These are phyloP conservation scores for Heliconius sara DNA, from an alignment of 2,888 invertebrate species.

Conservation along the genomic window DNA sequence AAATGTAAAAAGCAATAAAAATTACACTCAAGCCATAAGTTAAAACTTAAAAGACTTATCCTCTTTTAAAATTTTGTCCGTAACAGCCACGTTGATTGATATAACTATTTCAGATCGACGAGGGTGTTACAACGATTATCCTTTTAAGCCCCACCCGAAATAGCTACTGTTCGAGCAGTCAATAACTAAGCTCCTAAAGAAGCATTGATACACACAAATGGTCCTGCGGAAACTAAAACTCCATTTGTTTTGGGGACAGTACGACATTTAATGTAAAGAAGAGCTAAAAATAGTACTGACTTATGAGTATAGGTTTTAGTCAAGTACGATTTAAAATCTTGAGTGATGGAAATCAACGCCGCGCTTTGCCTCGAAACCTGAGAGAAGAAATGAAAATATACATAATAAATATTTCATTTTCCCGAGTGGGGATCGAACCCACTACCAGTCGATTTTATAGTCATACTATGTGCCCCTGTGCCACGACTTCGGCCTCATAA, in stretches of 20 bases:
- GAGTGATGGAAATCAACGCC: too few species aligned
- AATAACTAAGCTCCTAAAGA: constrained; percentile 48
- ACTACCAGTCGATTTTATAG: too few species aligned
- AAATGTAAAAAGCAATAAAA: not conserved
- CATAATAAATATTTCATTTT: too few species aligned
- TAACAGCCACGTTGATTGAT: constrained; percentile 42
- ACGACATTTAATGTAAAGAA: constrained; percentile 30
- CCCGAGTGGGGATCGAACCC: too few species aligned
- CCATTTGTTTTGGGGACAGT: constrained; percentile 32
- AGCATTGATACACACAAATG: constrained; percentile 72
- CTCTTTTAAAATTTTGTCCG: constrained; percentile 35
- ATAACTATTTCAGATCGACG: constrained; percentile 44
- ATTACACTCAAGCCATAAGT: constrained; percentile 23
- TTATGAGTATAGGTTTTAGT: not conserved
- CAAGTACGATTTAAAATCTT: not conserved
- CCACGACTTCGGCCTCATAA: too few species aligned
- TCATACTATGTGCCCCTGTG: too few species aligned
- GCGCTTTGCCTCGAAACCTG: too few species aligned
- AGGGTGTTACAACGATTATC: constrained; percentile 48
- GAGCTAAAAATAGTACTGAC: not conserved
- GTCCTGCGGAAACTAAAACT: constrained; percentile 53
- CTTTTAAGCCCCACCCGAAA: constrained; percentile 47
- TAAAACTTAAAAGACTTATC: constrained; percentile 32
- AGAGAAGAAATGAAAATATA: too few species aligned
- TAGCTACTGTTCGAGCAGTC: constrained; percentile 47